A percentile compares a stretch with the other conserved stretches of the same genome.
These are phyloP conservation scores for Eidolon dupreanum DNA, from an alignment of 2,797 vertebrate species.

Conservation along the genomic window DNA sequence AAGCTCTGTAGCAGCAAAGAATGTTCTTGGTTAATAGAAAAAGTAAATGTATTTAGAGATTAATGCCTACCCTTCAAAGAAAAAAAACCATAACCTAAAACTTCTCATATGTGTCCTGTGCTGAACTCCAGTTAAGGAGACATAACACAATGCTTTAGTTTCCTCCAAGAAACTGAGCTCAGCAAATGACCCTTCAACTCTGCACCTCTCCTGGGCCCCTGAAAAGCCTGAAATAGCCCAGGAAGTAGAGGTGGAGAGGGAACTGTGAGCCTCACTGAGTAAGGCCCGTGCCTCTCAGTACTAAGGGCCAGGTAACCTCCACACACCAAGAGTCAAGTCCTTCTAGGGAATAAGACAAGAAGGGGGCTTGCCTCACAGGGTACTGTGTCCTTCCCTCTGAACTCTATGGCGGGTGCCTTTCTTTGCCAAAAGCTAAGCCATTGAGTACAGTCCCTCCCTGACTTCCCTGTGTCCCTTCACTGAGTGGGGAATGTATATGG, in stretches of 20 bases:
- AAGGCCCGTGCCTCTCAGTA: background rate
- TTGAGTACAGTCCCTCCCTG: background rate
- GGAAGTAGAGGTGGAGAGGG: background rate
- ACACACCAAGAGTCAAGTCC: background rate
- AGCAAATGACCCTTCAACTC: background rate
- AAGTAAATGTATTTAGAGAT: slow-evolving; percentile 8
- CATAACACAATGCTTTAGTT: background rate
- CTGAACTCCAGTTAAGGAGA: background rate
- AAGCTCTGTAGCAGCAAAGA: slow-evolving; percentile 15
- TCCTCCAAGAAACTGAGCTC: slow-evolving; percentile 8
- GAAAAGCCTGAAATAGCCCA: background rate
- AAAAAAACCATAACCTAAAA: slow-evolving; percentile 8
- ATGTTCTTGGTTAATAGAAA: slow-evolving; percentile 26
- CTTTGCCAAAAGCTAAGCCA: background rate
- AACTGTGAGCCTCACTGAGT: background rate
- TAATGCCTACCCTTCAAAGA: background rate
- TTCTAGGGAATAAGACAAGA: background rate
- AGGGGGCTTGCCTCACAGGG: background rate
- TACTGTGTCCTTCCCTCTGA: background rate
- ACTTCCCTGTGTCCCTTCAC: background rate
- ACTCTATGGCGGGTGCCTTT: background rate
- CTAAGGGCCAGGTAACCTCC: background rate
- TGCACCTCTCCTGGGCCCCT: background rate
- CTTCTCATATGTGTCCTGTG: background rate
- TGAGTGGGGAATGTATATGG: background rate